Conservation (phyloP, 2,888 invertebrate genomes). For the Zelleria hepariella region DNA sequence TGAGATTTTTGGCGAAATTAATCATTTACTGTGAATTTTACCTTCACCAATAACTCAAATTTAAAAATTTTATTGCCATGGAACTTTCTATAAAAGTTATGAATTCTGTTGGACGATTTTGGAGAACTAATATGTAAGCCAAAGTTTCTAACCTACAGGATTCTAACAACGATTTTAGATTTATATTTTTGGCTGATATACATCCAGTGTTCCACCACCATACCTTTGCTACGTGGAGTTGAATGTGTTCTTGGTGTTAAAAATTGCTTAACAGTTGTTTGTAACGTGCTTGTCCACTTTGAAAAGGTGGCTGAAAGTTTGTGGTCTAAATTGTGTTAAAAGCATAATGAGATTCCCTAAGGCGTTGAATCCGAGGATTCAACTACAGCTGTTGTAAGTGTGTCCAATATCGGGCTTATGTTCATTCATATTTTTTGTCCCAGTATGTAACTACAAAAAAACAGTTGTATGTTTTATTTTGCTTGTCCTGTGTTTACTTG, state of each 20-base stretch:
- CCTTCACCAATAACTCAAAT: not conserved
- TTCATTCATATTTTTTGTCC: too few species aligned
- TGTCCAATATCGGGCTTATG: not conserved
- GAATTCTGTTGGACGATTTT: constrained; percentile 36
- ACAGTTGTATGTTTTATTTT: too few species aligned
- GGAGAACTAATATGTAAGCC: constrained; percentile 54
- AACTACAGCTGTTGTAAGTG: constrained; percentile 42
- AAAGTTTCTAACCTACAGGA: not conserved
- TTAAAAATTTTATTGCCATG: constrained; percentile 14
- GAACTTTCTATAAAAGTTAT: constrained; percentile 23
- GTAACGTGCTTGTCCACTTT: not conserved
- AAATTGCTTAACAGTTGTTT: not conserved
- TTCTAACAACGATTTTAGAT: not conserved
- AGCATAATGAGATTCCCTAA: constrained; percentile 39
- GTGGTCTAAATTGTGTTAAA: not conserved
- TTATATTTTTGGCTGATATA: not conserved
- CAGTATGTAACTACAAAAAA: too few species aligned
- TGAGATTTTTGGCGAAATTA: not conserved
- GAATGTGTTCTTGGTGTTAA: not conserved
- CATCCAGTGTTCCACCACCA: not conserved
- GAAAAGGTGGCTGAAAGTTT: too few species aligned
- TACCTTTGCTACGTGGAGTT: not conserved
- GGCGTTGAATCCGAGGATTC: constrained; percentile 33
- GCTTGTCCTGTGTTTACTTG: too few species aligned
- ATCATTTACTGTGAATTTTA: not conserved